Evolutionary conservation across 2,113 vertebrate species (phyloP).

Genomic region (Pavo muticus): DNA sequence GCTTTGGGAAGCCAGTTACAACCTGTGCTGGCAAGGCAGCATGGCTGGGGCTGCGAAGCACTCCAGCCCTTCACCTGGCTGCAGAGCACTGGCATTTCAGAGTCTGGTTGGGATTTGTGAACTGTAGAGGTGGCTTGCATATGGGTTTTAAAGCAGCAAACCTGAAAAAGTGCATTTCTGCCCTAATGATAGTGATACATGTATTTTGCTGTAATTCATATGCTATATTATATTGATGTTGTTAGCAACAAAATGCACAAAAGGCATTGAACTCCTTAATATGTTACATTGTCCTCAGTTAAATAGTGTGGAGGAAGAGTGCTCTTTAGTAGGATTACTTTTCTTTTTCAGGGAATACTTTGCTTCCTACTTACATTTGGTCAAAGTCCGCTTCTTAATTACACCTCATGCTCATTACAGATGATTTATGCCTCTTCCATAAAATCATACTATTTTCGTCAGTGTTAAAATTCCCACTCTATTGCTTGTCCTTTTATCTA

Average conservation of each 20-base stretch:
- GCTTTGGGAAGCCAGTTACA: neutral
- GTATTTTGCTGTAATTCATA: neutral
- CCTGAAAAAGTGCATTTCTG: neutral
- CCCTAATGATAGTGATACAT: neutral
- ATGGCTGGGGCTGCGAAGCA: neutral
- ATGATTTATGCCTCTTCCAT: neutral
- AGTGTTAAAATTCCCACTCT: neutral
- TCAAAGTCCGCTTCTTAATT: neutral
- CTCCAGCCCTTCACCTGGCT: no score
- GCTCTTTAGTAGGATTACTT: neutral
- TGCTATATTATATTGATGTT: neutral
- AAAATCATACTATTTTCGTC: neutral
- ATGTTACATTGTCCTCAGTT: neutral
- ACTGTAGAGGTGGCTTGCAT: rapidly evolving
- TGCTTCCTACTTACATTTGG: neutral
- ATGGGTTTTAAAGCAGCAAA: neutral
- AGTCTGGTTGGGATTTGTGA: neutral
- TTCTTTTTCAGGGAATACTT: neutral
- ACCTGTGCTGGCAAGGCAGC: no score
- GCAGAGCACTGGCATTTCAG: neutral
- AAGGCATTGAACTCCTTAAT: neutral
- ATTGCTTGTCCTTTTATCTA: neutral
- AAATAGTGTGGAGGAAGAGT: neutral
- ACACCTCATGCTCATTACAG: neutral
- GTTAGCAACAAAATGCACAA: neutral